These are phyloP conservation scores for Drosophila birchii DNA, from an alignment of 2,888 invertebrate species.

Conservation along the genomic window DNA sequence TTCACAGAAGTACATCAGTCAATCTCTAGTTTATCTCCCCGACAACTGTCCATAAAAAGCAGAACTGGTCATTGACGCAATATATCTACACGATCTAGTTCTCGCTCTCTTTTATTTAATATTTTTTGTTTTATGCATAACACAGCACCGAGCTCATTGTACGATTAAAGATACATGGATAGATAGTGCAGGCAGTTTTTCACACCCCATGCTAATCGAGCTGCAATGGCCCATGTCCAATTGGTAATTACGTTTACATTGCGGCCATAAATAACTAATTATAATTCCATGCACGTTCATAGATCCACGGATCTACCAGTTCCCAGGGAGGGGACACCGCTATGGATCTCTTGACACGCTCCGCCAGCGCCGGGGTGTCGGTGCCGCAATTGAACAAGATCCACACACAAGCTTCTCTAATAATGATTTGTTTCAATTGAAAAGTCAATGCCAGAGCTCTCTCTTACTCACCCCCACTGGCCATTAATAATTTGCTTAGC, in stretches of 20 bases:
- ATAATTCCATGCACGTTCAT: conserved; percentile 55
- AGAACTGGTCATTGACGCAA: conserved; percentile 33
- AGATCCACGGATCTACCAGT: conserved; percentile 6
- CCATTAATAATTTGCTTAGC: conserved; percentile 51
- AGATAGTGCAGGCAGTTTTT: conserved; percentile 26
- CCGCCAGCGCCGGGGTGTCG: conserved; percentile 45
- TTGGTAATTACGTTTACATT: conserved; percentile 59
- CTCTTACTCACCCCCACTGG: conserved; percentile 14
- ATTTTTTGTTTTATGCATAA: conserved; percentile 10
- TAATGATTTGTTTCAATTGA: conserved; percentile 80
- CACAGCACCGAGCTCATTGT: conserved; percentile 16
- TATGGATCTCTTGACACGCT: conserved; percentile 71
- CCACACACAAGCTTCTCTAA: conserved; percentile 65
- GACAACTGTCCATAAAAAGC: conserved; percentile 15
- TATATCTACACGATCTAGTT: conserved; percentile 15
- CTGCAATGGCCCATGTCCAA: conserved; percentile 56
- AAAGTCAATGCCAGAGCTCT: conserved; percentile 68
- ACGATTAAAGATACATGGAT: conserved; percentile 4
- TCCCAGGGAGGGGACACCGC: conserved; percentile 13
- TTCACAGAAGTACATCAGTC: conserved; percentile 7
- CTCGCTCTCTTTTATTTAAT: neutral
- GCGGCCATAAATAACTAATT: conserved; percentile 49
- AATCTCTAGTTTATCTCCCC: conserved; percentile 2
- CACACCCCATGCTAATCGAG: conserved; percentile 57
- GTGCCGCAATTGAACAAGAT: conserved; percentile 64